phyloP scores from a whole-genome alignment of 2,113 vertebrate species.

The Strigops habroptila region DNA sequence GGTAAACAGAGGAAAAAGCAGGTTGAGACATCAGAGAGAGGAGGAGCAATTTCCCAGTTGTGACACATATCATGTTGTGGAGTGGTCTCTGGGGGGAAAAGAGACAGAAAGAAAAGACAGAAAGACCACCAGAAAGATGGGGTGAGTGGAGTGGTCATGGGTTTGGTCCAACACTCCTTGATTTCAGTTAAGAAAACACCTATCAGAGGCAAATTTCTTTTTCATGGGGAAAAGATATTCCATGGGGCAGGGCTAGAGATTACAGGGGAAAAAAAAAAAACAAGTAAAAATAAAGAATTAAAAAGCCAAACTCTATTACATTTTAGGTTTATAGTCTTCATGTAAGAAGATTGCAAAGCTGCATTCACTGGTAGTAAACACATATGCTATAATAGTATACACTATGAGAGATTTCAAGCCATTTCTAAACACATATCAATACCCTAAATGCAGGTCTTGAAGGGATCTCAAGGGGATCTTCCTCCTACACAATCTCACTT shows the following conservation, averaged over 20 bases:
- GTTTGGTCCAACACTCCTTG: neutral
- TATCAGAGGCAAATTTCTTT: neutral
- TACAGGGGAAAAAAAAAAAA: neutral
- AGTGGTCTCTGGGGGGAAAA: neutral
- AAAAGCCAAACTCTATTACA: neutral
- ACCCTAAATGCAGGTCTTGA: neutral
- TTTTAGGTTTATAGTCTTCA: neutral
- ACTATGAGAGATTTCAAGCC: neutral
- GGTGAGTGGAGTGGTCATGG: no score
- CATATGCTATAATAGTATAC: neutral
- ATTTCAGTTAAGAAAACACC: neutral
- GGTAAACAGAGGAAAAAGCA: neutral
- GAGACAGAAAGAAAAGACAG: neutral
- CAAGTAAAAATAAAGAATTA: neutral
- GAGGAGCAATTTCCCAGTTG: neutral
- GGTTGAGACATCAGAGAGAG: neutral
- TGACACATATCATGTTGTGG: no score
- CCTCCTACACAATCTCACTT: neutral
- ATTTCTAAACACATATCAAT: neutral
- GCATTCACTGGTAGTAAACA: neutral
- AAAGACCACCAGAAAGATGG: neutral
- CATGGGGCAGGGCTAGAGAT: neutral
- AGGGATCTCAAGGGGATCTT: neutral
- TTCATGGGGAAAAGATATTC: neutral
- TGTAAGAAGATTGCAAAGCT: neutral